Base-by-base conservation (phyloP, 2,888 invertebrate species). In the Gandaritis pyraliata region DNA sequence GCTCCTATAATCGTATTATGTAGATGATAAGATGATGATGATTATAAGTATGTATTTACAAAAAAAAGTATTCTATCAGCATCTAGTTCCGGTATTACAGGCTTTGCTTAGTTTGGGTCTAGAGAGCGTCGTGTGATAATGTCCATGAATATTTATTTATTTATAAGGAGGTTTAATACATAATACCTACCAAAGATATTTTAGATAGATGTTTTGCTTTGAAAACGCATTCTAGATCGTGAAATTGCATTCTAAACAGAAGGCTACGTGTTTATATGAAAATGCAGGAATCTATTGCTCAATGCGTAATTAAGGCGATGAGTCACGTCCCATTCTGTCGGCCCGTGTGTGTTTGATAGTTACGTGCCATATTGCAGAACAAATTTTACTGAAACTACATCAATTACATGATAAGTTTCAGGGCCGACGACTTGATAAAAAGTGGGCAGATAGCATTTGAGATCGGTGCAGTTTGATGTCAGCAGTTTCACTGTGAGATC, bases 291-390 rank as follows among this genome's bases (percentile, higher is more conserved):
- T 55, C 67, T 65, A 70, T 2, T 68, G 65, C 69, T 66, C 68
- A 60, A 65, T 70, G 69, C 73, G 71, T 76, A 82, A 80, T 81
- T 78, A 77, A 69, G 69, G 72, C 72, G 72, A 75, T 82, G 83
- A 83, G 78, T 82, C 82, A 85, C 79, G 79, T 82, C 74, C 63
- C 66, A 73, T 60, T 63, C 57, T 65, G 66, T 60, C 58, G 65
- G 61, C 59, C 68, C 64, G 72, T 76, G 73, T 72, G 68, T 68
- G 51, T 65, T 70, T 63, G 61, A 67, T 74, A 76, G 78, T 77
- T 59, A 78, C 72, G 72, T 67, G 70, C 76, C 73, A 77, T n/a
- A n/a, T 77, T 73, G 73, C 65, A 70, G 72, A 65, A 78, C 73
- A 73, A 76, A 76, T 75, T 77, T 66, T 64, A 53, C 64, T 52